Conservation (phyloP, 2,888 invertebrate genomes). For the Coenonympha glycerion region DNA sequence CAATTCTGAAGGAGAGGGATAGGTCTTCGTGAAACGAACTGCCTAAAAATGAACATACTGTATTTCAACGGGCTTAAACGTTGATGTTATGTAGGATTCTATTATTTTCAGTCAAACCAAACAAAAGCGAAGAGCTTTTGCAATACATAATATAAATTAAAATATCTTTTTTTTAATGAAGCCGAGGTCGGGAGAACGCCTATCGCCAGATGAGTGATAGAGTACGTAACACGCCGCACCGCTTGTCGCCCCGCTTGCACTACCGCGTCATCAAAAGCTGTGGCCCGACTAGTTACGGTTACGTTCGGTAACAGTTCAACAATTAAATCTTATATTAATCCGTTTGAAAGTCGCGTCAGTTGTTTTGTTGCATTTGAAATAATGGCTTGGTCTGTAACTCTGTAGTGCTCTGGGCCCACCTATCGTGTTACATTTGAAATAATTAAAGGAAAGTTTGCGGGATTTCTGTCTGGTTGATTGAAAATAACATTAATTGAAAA, state of each 20-base stretch:
- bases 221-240: too few relatives aligned
- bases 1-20: too few relatives aligned
- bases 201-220: too few relatives aligned
- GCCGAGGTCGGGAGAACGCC: too few relatives aligned
- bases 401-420: constrained; percentile 1
- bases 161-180: too few relatives aligned
- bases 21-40: too few relatives aligned
- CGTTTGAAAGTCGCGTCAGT: background rate
- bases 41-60: too few relatives aligned
- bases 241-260: background rate
- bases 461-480: background rate
- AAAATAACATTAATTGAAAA: background rate
- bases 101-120: too few relatives aligned
- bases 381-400: constrained; percentile 3
- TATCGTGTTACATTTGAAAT: background rate
- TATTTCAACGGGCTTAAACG: too few relatives aligned
- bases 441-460: constrained; percentile 5
- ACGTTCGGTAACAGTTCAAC: constrained; percentile 2
- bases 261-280: background rate
- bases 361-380: background rate
- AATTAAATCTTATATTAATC: constrained; percentile 12
- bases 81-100: too few relatives aligned
- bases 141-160: too few relatives aligned
- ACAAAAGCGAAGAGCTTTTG: too few relatives aligned
- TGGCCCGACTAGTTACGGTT: background rate